phyloP scores from a whole-genome alignment of 2,797 vertebrate genomes.

The Cuniculus paca region DNA sequence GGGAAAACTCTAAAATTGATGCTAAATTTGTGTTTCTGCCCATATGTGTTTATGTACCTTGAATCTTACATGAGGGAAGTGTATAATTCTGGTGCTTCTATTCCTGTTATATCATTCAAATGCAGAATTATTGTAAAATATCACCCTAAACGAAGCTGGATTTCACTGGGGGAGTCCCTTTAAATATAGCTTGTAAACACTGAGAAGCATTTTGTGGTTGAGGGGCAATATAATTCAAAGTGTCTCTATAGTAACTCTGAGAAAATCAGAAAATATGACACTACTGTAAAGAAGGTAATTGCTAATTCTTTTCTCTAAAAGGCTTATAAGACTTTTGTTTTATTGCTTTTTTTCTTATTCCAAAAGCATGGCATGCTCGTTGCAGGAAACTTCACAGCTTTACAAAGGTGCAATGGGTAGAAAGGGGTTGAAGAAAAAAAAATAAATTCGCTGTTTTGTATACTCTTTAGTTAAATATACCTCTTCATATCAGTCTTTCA shows the following conservation, averaged over 20 bases:
- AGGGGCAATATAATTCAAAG: constrained; percentile 54
- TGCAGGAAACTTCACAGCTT: not conserved
- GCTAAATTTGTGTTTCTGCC: constrained; percentile 70
- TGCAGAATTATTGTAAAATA: constrained; percentile 67
- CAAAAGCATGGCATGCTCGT: not conserved
- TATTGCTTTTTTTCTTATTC: not conserved
- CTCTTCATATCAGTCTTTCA: not conserved
- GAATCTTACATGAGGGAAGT: constrained; percentile 54
- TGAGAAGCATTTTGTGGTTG: constrained; percentile 44
- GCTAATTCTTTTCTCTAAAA: constrained; percentile 53
- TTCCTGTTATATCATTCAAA: constrained; percentile 48
- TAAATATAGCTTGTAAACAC: constrained; percentile 69
- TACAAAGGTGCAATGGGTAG: not conserved
- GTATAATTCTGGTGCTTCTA: constrained; percentile 71
- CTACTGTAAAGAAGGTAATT: constrained; percentile 47
- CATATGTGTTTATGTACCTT: constrained; percentile 81
- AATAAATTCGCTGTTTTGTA: not conserved
- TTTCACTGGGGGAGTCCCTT: constrained; percentile 44
- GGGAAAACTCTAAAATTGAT: constrained; percentile 60
- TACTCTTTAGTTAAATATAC: not conserved
- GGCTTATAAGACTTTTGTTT: not conserved
- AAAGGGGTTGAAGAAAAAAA: not conserved
- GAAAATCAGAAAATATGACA: constrained; percentile 61
- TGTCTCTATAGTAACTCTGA: constrained; percentile 40
- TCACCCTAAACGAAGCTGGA: constrained; percentile 60